Base-by-base conservation (phyloP, 2,113 vertebrate species). In the Colossoma macropomum region DNA sequence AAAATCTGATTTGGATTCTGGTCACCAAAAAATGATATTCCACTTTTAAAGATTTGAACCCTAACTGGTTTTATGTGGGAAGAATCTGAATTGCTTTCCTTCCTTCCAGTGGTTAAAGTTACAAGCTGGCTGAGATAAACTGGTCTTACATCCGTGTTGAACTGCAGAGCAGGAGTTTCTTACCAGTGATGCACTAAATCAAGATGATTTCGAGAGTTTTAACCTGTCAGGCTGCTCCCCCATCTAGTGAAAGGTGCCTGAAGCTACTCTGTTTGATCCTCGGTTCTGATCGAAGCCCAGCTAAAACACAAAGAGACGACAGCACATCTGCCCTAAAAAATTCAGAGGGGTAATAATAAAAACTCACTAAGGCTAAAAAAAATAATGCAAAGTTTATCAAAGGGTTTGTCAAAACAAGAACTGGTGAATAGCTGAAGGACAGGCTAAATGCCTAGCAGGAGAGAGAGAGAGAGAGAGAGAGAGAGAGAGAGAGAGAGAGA, bases 261-360 rank as follows among this genome's bases (percentile, higher is more conserved):
- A 76, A 79, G 81, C 72, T 62, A 83, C 71, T 71, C 62, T 50
- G 32, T 74, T 70, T 65, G 63, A 83, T 79, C 80, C 52, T 75
- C 7, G 62, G 34, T 62, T 83, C 60, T 75, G 68, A 78, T 75
- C 75, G 32, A 71, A 81, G 66, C 74, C 34, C 60, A 62, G 60
- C 75, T 70, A 79, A 69, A 79, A 34, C 71, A 82, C 41, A 82
- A 62, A 72, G 59, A 41, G 17, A 75, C 23, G 32, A 73, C 15
- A 62, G 23, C 21, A 34, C 10, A 60, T 75, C 72, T 68, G 23
- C 56, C 27, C 9, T 13, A n/a, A 66, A 70, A 50, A 69, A 63
- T 13, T 30, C 56, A 81, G 45, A 71, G 25, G 25, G 21, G 60
- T n/a, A 4, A 38, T 13, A 25, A 25, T 23, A 13, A 62, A 34